These are phyloP conservation scores for Colinus virginianus DNA, from an alignment of 2,113 vertebrate genomes.

Conservation along the genomic window DNA sequence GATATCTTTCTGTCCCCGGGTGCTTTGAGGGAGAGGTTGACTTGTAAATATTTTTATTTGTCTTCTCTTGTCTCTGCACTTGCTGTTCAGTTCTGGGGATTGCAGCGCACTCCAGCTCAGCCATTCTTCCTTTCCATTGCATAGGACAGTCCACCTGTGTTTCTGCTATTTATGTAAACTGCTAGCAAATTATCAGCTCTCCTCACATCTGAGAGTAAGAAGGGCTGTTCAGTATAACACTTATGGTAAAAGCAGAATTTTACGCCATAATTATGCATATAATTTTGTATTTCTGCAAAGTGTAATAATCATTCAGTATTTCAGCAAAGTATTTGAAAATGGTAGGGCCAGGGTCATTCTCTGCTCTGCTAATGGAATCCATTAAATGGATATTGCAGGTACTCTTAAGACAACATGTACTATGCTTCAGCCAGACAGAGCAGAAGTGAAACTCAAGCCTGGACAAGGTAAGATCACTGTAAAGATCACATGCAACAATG, in stretches of 20 bases:
- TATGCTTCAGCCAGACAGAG: rapidly evolving
- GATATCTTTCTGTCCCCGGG: not conserved
- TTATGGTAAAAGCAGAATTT: not conserved
- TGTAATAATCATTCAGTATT: not conserved
- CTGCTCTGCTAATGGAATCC: not conserved
- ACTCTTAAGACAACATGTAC: not conserved
- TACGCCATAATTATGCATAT: not conserved
- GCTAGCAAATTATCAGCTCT: not conserved
- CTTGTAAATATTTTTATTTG: not conserved
- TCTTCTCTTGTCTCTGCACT: not conserved
- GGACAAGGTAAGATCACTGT: not conserved
- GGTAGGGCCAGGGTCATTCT: not conserved
- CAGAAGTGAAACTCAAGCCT: not conserved
- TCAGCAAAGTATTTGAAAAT: not conserved
- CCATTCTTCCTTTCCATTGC: not conserved
- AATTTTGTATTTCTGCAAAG: not conserved
- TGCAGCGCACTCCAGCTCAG: not conserved
- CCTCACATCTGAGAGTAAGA: not conserved
- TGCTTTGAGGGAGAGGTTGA: not conserved
- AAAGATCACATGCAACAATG: not conserved
- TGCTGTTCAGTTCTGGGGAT: not conserved
- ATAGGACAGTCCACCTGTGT: not conserved
- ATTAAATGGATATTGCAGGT: not conserved
- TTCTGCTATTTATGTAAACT: not conserved
- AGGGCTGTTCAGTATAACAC: not conserved